phyloP scores from a whole-genome alignment of 1,140 invertebrate species.

The Papilio glaucus region DNA sequence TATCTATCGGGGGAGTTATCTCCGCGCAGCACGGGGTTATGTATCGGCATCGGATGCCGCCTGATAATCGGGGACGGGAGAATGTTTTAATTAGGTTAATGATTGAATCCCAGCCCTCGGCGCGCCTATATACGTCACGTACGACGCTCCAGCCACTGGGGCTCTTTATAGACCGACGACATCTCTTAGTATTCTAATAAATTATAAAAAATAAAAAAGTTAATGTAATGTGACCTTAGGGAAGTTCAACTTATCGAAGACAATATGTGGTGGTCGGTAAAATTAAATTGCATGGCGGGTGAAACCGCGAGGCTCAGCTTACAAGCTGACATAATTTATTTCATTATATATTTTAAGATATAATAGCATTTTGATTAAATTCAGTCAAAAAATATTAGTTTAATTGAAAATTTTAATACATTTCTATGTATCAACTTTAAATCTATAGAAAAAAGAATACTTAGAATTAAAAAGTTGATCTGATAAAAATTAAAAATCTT shows the following conservation, averaged over 20 bases:
- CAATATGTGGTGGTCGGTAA: too few relatives aligned
- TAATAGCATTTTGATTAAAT: too few relatives aligned
- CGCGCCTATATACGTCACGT: conserved; percentile 49
- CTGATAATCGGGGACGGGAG: conserved; percentile 56
- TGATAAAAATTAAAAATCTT: background rate
- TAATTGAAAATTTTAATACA: too few relatives aligned
- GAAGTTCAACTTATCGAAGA: too few relatives aligned
- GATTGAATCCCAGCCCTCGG: conserved; percentile 49
- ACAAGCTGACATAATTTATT: too few relatives aligned
- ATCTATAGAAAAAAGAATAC: too few relatives aligned
- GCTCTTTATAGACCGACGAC: conserved; percentile 20
- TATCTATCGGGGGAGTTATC: conserved; percentile 39
- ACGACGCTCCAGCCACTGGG: conserved; percentile 28
- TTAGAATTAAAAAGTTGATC: too few relatives aligned
- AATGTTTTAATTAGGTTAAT: conserved; percentile 75
- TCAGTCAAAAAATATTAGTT: too few relatives aligned
- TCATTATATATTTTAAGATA: too few relatives aligned
- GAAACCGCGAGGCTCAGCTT: too few relatives aligned
- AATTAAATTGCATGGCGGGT: too few relatives aligned
- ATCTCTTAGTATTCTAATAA: background rate
- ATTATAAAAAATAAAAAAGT: background rate
- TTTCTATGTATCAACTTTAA: too few relatives aligned
- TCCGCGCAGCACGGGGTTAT: conserved; percentile 36
- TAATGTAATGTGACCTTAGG: background rate
- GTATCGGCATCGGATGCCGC: conserved; percentile 39